phyloP scores from a whole-genome alignment of 1,140 invertebrate species.

The Globodera rostochiensis region DNA sequence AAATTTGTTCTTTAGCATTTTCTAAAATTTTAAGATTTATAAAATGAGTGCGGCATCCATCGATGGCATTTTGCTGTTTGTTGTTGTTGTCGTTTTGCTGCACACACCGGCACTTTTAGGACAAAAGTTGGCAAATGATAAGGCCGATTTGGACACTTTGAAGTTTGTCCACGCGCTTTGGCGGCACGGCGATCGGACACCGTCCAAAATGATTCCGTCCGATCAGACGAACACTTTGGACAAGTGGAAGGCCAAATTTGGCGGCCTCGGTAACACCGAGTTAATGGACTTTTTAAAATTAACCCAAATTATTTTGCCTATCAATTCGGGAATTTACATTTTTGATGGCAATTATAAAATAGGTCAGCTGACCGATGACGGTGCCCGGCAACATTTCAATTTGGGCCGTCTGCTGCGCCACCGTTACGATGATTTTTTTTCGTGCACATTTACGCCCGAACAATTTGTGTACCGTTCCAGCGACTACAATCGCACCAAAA shows the following conservation, averaged over 20 bases:
- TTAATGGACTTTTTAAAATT: too few species aligned
- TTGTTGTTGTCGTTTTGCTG: background rate
- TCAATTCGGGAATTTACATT: background rate
- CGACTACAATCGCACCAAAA: constrained; percentile 22
- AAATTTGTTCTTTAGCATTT: background rate
- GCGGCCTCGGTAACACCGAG: background rate
- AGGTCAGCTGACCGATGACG: constrained; percentile 10
- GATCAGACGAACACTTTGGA: constrained; percentile 20
- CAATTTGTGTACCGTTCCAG: constrained; percentile 18
- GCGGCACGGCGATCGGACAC: constrained; percentile 14
- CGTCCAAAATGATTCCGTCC: constrained; percentile 13
- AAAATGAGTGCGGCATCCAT: background rate
- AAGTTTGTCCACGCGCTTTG: constrained; percentile 10
- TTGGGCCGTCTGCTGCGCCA: background rate
- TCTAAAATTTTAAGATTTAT: background rate
- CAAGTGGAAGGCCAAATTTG: background rate
- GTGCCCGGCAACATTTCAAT: constrained; percentile 19
- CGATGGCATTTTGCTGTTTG: background rate
- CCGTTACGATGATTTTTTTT: constrained; percentile 3
- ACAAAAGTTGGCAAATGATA: background rate
- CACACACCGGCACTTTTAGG: background rate
- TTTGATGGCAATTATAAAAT: background rate
- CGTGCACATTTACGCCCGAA: constrained; percentile 7
- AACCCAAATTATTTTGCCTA: too few species aligned
- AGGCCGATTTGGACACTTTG: constrained; percentile 11